Evolutionary conservation across 2,888 invertebrate species (phyloP).

Genomic region (Hirtodrosophila duncani): DNA sequence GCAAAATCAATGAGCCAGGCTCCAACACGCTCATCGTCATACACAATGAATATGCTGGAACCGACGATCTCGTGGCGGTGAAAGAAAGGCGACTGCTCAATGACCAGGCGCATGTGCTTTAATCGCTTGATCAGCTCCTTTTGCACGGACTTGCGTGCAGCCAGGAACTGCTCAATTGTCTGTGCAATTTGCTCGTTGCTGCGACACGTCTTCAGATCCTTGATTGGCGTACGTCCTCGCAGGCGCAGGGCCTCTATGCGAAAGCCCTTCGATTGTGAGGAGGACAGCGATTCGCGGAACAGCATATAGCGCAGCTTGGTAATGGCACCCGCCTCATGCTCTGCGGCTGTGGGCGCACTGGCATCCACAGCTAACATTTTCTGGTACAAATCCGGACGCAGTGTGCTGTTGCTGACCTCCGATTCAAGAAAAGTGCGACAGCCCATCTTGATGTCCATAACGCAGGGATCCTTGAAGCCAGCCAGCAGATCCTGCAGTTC

Average conservation of each 20-base stretch:
- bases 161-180: conserved; percentile 87
- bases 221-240: conserved; percentile 88
- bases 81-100: conserved; percentile 92
- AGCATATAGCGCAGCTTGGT: conserved; percentile 98
- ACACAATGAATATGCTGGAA: conserved; percentile 95
- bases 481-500: conserved; percentile 96
- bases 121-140: conserved; percentile 86
- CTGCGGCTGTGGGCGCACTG: conserved; percentile 89
- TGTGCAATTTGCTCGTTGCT: conserved; percentile 86
- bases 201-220: conserved; percentile 92
- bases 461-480: conserved; percentile 93
- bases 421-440: conserved; percentile 96
- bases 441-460: conserved; percentile 99
- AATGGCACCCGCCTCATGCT: conserved; percentile 89
- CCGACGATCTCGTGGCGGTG: conserved; percentile 94
- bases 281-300: conserved; percentile 95
- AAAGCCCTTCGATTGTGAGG: conserved; percentile 94
- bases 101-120: conserved; percentile 85
- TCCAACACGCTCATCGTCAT: conserved; percentile 91
- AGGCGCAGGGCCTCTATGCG: conserved; percentile 96
- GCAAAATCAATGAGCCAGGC: conserved; percentile 99
- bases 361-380: conserved; percentile 97
- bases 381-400: conserved; percentile 92
- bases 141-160: conserved; percentile 82
- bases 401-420: conserved; percentile 92